Evolutionary conservation across 1,140 invertebrate genomes (phyloP).

Genomic region (Leptonema lineaticorne): DNA sequence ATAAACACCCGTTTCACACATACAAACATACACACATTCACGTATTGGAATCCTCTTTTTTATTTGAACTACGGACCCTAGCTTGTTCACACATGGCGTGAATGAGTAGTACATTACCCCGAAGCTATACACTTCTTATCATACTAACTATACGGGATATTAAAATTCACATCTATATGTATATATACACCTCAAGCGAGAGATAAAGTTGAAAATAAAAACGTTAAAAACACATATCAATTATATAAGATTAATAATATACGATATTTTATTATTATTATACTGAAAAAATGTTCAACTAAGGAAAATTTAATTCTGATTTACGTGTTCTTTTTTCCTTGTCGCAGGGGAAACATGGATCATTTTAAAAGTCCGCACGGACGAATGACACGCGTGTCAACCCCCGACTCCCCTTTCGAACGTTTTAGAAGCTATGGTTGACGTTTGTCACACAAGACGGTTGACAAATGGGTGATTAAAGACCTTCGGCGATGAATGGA

Average conservation of each 20-base stretch:
- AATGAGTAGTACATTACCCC: background rate
- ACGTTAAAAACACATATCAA: too few species aligned
- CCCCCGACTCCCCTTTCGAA: background rate
- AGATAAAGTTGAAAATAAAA: too few species aligned
- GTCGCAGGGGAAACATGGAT: too few species aligned
- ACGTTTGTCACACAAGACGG: slow-evolving; percentile 32
- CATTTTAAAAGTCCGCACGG: too few species aligned
- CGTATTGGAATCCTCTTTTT: background rate
- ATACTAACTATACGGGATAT: background rate
- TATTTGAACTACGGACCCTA: background rate
- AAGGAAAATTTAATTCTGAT: too few species aligned
- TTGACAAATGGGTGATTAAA: slow-evolving; percentile 41
- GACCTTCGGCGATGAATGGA: slow-evolving; percentile 19
- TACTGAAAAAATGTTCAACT: too few species aligned
- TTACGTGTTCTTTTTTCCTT: too few species aligned
- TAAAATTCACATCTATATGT: background rate
- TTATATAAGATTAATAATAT: too few species aligned
- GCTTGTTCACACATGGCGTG: slow-evolving; percentile 16
- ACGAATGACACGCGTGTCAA: background rate
- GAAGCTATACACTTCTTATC: background rate
- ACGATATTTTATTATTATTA: too few species aligned
- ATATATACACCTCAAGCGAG: too few species aligned
- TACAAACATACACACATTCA: too few species aligned
- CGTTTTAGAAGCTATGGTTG: slow-evolving; percentile 12
- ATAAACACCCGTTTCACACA: too few species aligned